A percentile compares a stretch with the other conserved stretches of the same genome.
These are phyloP conservation scores for Calephelis virginiensis DNA, from an alignment of 1,140 invertebrate genomes.

Conservation along the genomic window DNA sequence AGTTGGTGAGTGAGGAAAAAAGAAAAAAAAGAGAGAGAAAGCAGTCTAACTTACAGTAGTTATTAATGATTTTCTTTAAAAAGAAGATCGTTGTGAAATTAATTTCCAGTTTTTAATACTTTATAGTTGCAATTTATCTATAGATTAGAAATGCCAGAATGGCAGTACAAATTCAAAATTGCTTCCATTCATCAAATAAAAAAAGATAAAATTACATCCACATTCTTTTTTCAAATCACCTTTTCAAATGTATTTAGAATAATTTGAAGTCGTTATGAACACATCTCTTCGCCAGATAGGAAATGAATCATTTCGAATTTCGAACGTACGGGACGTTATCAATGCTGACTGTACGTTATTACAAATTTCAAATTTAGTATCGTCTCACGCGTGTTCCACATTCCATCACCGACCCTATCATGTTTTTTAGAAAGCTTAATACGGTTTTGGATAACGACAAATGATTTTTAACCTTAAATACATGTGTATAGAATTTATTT, in stretches of 20 bases:
- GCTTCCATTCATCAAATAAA: not conserved
- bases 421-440: conserved; percentile 72
- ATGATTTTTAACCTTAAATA: conserved; percentile 35
- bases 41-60: too few relatives aligned
- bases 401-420: conserved; percentile 56
- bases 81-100: too few relatives aligned
- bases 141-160: too few relatives aligned
- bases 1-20: too few relatives aligned
- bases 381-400: conserved; percentile 55
- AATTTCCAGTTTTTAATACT: too few relatives aligned
- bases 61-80: too few relatives aligned
- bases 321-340: not conserved
- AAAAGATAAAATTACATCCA: not conserved
- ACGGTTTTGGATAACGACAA: conserved; percentile 26
- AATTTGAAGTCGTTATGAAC: conserved; percentile 15
- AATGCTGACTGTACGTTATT: conserved; percentile 36
- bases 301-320: conserved; percentile 16
- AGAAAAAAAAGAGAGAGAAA: too few relatives aligned
- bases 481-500: conserved; percentile 32
- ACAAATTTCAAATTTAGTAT: conserved; percentile 55
- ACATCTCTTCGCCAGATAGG: conserved; percentile 16
- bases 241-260: not conserved
- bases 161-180: not conserved
- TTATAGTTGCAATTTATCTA: too few relatives aligned
- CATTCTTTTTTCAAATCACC: conserved; percentile 1